Base-by-base conservation (phyloP, 1,140 invertebrate genomes). In the Drosophila lacertosa region DNA sequence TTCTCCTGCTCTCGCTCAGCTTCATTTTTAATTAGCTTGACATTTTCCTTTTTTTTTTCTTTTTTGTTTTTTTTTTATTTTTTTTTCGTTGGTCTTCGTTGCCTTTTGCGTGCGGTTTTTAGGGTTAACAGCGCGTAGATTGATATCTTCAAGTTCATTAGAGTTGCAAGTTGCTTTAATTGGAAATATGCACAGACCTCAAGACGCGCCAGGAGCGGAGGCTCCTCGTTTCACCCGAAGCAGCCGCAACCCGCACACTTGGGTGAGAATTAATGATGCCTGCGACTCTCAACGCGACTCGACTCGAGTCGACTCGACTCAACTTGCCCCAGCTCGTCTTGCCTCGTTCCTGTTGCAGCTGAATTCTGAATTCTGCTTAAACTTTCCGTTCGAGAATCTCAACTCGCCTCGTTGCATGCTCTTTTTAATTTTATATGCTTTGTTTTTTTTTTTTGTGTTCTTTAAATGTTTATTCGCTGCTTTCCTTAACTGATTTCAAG, bases 91-190 rank as follows among this genome's bases (percentile, higher is more conserved):
- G 33, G 24, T 54, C 63, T 68, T 33, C 24, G 40, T 29, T 70
- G 72, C 35, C 48, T 74, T 66, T 65, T 39, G 59, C 65, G 63
- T 80, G 76, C 45, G 66, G 70, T 58, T 55, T 74, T 72, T 68
- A 88, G 82, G 82, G 82, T 82, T 88, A 88, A 88, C 82, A 82
- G 82, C 77, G 82, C 82, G 83, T 88, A 89, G 84, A 89, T 89
- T 89, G 80, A 89, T 89, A 89, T 89, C 86, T 89, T 81, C 86
- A 89, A 89, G 84, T 89, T 89, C 84, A 89, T 89, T 89, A 89
- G 84, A 84, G 84, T 74, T 81, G 80, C 84, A 89, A 76, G 83
- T 81, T 53, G 77, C 80, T 89, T 89, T 89, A 81, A 81, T 89
- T 89, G 86, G 86, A 80, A 81, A 78, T 79, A 89, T 84, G 79